Base-by-base conservation (phyloP, 23 tunicate genomes). In the Phallusia fumigata region DNA sequence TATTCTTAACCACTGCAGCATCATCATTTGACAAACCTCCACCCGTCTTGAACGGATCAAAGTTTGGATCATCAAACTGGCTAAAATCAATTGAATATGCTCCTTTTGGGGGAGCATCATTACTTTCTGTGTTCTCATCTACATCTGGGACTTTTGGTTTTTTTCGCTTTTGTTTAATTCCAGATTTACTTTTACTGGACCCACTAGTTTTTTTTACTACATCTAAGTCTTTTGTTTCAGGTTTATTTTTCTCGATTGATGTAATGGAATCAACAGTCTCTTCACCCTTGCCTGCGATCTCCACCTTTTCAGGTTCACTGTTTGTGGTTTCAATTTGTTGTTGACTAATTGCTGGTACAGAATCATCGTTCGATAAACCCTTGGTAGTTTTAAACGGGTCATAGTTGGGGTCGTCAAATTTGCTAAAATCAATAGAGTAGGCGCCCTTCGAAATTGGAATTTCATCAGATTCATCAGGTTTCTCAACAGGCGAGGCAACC, bases 381-480 rank as follows among this genome's bases (percentile, higher is more conserved):
- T 88, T 83, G 13, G 78, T 82, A 2, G 80, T 64, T 78, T 83
- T 89, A 36, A 89, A 89, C 28, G 94, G 94, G 79, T 89, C 94
- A 65, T 53, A 85, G 64, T 85, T 85, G 21, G 82, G 79, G 49
- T 79, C 83, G 52, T 89, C 88, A 72, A 89, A 80, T 53, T 89
- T 74, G 49, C 74, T 65, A 44, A 84, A 89, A 32, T 84, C 88
- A 40, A 89, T 80, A 19, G 83, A 73, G 35, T 89, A 89, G 0
- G 94, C 28, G 3, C 94, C 94, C 53, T 84, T 83, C 0, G 85
- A n/a, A 50, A 84, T 33, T 19, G 81, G 50, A 24, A 65, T 36
- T 31, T 83, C 87, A 26, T 11, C 74, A 69, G 32, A 5, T 40
- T 72, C 84, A 30, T 32, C 77, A 30, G 21, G 10, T 33, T 35